Conservation (phyloP, 2,888 invertebrate genomes). For the Isoperla grammatica region DNA sequence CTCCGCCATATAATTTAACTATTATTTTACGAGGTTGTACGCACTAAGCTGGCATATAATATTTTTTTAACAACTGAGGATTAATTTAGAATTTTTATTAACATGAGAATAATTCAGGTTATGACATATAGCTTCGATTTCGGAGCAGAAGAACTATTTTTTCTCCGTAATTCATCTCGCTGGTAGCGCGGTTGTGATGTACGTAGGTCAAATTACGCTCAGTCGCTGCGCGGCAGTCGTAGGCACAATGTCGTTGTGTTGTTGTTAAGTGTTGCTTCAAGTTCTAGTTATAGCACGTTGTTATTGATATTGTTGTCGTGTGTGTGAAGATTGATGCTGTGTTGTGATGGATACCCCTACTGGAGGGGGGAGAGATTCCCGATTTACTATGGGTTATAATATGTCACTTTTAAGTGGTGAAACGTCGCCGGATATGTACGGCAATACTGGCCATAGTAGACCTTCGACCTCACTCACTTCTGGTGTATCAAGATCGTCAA, state of each 20-base stretch:
- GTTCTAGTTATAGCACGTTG: conserved; percentile 42
- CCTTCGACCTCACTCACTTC: conserved; percentile 44
- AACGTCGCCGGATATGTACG: conserved; percentile 72
- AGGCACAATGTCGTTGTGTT: conserved; percentile 23
- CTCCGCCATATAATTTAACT: conserved; percentile 23
- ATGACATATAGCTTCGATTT: background rate
- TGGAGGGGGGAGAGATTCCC: conserved; percentile 77
- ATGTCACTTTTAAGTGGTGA: conserved; percentile 78
- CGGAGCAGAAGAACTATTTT: conserved; percentile 19
- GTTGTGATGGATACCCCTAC: conserved; percentile 81
- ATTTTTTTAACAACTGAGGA: background rate
- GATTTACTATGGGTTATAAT: conserved; percentile 81
- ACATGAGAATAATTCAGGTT: no score
- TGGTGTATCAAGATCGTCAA: conserved; percentile 45
- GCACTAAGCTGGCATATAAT: background rate
- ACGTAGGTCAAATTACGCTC: conserved; percentile 47
- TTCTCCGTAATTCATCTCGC: conserved; percentile 39
- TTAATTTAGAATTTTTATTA: background rate
- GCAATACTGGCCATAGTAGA: conserved; percentile 46
- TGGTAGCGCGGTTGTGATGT: conserved; percentile 39
- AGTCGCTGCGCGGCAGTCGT: conserved; percentile 32
- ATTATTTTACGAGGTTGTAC: background rate
- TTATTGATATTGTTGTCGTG: conserved; percentile 28
- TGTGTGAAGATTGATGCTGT: conserved; percentile 37
- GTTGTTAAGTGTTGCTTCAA: conserved; percentile 32